Percentiles rank a stretch among this genome's conserved stretches.
These are phyloP conservation scores for Limanda limanda DNA, from an alignment of 2,113 vertebrate species.

Conservation along the genomic window DNA sequence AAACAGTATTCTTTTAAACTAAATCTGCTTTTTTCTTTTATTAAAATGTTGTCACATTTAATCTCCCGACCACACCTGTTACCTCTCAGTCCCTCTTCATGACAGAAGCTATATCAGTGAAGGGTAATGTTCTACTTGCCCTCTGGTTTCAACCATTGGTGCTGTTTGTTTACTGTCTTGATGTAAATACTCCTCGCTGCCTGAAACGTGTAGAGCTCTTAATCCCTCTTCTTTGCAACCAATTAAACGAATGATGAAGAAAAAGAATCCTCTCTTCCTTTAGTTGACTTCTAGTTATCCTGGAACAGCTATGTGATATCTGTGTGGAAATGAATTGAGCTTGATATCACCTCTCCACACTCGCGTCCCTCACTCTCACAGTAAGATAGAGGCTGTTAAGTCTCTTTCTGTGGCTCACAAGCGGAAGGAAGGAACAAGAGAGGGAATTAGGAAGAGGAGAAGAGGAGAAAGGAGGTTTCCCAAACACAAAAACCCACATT, in stretches of 20 bases:
- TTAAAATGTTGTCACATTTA: too few species aligned
- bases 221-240: conserved; percentile 48
- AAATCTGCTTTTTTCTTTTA: too few species aligned
- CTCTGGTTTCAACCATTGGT: conserved; percentile 57
- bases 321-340: too few species aligned
- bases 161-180: conserved; percentile 52
- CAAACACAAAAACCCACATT: conserved; percentile 40
- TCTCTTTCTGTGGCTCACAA: background rate
- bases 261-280: conserved; percentile 51
- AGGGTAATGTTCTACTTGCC: conserved; percentile 17
- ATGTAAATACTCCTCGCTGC: conserved; percentile 55
- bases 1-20: too few species aligned
- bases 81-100: too few species aligned
- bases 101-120: background rate
- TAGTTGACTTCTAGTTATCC: conserved; percentile 11
- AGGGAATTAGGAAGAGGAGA: conserved; percentile 11
- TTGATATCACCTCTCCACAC: too few species aligned
- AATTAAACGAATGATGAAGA: conserved; percentile 74
- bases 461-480: background rate
- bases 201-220: conserved; percentile 64
- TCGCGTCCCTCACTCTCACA: background rate
- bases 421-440: background rate
- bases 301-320: too few species aligned
- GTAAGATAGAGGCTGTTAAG: conserved; percentile 23
- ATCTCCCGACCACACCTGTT: too few species aligned